Evolutionary conservation across 35 echinoderm and acorn worm species (phyloP).

Genomic region (Heliocidaris erythrogramma): DNA sequence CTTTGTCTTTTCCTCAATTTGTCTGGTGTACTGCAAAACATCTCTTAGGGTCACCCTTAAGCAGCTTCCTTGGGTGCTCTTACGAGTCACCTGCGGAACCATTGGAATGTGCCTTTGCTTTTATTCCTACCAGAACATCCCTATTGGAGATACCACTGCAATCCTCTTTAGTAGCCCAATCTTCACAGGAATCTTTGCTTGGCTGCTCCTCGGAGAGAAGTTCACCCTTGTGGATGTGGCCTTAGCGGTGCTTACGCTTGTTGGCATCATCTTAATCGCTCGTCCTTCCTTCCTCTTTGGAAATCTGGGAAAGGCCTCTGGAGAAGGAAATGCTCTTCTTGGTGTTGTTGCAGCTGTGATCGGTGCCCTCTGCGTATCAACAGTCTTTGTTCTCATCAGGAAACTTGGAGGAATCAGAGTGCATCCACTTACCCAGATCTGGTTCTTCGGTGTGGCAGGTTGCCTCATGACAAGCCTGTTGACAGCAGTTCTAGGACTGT

Average conservation of each 20-base stretch:
- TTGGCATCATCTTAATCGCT: slow-evolving; percentile 52
- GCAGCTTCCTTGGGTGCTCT: slow-evolving; percentile 23
- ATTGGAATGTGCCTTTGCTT: slow-evolving; percentile 47
- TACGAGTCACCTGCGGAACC: slow-evolving; percentile 32
- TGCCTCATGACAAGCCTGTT: background rate
- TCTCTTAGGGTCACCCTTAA: background rate
- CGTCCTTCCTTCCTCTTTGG: slow-evolving; percentile 61
- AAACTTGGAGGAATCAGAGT: slow-evolving; percentile 37
- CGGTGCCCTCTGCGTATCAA: background rate
- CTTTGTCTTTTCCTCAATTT: background rate
- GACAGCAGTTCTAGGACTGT: background rate
- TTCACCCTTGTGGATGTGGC: slow-evolving; percentile 35
- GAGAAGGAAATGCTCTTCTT: background rate
- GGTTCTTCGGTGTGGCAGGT: background rate
- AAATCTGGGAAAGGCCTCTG: background rate
- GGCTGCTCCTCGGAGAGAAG: slow-evolving; percentile 51
- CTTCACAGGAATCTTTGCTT: slow-evolving; percentile 61
- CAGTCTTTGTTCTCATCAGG: slow-evolving; percentile 21
- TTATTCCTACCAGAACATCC: slow-evolving; percentile 58
- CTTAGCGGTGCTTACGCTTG: slow-evolving; percentile 35
- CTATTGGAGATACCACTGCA: slow-evolving; percentile 40
- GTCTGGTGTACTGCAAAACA: background rate
- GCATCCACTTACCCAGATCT: slow-evolving; percentile 23
- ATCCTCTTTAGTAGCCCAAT: slow-evolving; percentile 48
- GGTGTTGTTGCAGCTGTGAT: background rate